phyloP scores from a whole-genome alignment of 2,113 vertebrate species.

The Pholis gunnellus region DNA sequence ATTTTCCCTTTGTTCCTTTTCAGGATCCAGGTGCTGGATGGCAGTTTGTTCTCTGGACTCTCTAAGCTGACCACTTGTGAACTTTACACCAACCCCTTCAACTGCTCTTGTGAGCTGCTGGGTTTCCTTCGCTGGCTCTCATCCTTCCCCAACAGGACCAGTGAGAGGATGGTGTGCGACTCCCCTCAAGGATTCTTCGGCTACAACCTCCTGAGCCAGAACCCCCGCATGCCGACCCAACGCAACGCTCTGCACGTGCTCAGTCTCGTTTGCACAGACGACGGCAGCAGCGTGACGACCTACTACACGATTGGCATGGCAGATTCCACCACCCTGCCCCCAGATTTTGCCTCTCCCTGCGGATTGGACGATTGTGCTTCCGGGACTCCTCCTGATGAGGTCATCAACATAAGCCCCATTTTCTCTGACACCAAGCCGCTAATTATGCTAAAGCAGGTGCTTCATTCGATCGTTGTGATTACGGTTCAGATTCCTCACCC shows the following conservation, averaged over 20 bases:
- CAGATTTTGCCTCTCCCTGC: conserved; percentile 87
- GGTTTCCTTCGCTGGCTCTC: conserved; percentile 96
- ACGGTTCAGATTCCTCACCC: conserved; percentile 93
- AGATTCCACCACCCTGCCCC: conserved; percentile 81
- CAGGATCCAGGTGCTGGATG: conserved; percentile 93
- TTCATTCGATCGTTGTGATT: conserved; percentile 89
- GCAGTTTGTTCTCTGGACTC: conserved; percentile 90
- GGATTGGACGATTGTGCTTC: conserved; percentile 92
- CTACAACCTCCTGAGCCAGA: conserved; percentile 94
- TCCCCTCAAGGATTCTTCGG: conserved; percentile 90
- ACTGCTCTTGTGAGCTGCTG: conserved; percentile 95
- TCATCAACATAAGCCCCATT: conserved; percentile 85
- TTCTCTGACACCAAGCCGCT: conserved; percentile 85
- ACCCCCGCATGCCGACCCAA: conserved; percentile 86
- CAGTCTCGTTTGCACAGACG: conserved; percentile 89
- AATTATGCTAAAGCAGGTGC: conserved; percentile 89
- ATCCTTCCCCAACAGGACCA: conserved; percentile 92
- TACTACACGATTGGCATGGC: conserved; percentile 75
- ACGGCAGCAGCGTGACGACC: conserved; percentile 81
- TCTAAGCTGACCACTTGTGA: conserved; percentile 93
- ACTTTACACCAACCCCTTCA: conserved; percentile 98
- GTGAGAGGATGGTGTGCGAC: conserved; percentile 96
- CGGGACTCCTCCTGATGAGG: conserved; percentile 87
- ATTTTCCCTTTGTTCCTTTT: neutral
- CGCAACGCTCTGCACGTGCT: conserved; percentile 92